Evolutionary conservation across 2,888 invertebrate genomes (phyloP), one percentile per base, ranked within the genome.

Genomic region (Coecobrya sp.): DNA sequence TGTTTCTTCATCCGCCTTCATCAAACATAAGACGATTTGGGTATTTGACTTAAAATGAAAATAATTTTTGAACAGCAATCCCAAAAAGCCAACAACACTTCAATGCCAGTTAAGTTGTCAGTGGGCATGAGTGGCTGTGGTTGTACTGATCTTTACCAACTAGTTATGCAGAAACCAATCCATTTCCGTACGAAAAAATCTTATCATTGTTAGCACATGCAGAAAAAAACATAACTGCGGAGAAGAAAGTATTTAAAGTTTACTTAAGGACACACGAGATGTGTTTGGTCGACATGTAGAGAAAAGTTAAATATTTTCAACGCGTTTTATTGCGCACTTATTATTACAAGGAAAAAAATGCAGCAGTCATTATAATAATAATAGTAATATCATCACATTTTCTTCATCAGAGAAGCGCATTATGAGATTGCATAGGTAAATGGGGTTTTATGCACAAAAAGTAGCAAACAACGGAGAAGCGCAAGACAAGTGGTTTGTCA

Each of bases 401-500:
- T 36, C 36, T 16, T 70, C 70, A 4, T 1, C 27, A 65, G 19
- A 27, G 2, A 49, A 49, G 49, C 11, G 11, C 49, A 22, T n/a
- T 13, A 42, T 76, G 45, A 76, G 45, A 11, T 49, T 13, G 36
- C 70, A 70, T 70, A 70, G 30, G 68, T 70, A 68, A 30, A 13
- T 19, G n/a, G 11, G 16, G 5, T 30, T 68, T 68, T 73, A n/a
- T n/a, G n/a, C 36, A n/a, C 70, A 19, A n/a, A 36, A 10, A 68
- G 13, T 5, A 65, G 30, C 27, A 55, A 49, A 27, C 55, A 36
- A 70, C 36, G 70, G 55, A 81, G 25, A 55, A 81, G n/a, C 59
- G 76, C 73, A 68, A 87, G 36, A 49, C 81, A 91, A 91, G 81
- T 86, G 86, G 87, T 22, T 84, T 84, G 62, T 84, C 55, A 65